Evolutionary conservation across 2,113 vertebrate genomes (phyloP).

Genomic region (Melospiza georgiana): DNA sequence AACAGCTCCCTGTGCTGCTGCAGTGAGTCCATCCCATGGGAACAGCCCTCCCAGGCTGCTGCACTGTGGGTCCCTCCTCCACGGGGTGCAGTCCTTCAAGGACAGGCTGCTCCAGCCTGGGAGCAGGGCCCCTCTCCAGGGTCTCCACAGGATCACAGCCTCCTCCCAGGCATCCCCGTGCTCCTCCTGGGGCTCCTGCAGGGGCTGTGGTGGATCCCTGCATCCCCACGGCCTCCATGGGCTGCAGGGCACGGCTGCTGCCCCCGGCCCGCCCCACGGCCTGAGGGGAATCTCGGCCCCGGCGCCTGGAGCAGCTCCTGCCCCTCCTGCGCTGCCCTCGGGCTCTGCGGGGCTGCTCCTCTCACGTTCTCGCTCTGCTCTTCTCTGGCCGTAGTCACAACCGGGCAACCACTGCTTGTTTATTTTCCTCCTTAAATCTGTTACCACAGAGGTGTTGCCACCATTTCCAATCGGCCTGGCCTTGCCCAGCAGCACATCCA

Average conservation of each 20-base stretch:
- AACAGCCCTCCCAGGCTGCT: no score
- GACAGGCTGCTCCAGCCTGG: neutral
- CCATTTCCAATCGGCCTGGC: neutral
- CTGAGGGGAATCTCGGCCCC: neutral
- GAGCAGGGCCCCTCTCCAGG: neutral
- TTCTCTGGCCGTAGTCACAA: neutral
- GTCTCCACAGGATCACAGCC: no score
- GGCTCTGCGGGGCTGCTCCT: neutral
- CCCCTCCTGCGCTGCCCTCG: neutral
- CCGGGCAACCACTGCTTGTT: neutral
- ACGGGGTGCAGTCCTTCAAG: neutral
- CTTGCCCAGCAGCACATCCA: neutral
- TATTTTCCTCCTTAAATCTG: neutral
- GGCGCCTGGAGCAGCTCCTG: no score
- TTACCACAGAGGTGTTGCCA: fast-evolving
- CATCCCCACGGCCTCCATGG: no score
- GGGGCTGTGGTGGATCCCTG: no score
- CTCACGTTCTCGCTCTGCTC: neutral
- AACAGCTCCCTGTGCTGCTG: no score
- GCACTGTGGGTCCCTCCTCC: no score
- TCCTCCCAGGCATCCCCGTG: no score
- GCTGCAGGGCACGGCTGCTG: no score
- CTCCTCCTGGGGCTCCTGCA: no score
- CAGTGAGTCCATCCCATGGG: no score
- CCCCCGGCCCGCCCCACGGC: no score